Evolutionary conservation across 2,888 invertebrate genomes (phyloP).

Genomic region (Luperina nickerlii): DNA sequence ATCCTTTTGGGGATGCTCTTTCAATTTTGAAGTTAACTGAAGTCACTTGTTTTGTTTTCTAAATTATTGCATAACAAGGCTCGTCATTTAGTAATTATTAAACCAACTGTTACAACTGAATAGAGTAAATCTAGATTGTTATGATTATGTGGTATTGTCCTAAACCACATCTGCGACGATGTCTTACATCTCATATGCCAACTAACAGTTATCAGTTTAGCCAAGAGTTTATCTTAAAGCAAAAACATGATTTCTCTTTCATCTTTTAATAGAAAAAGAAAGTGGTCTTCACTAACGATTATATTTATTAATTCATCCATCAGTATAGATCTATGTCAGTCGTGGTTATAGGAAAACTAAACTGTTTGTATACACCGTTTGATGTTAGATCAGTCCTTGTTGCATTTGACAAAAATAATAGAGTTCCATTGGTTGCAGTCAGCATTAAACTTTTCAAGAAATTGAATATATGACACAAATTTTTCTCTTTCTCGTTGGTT

Average conservation of each 20-base stretch:
- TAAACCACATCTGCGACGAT: conserved; percentile 10
- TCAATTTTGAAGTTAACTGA: too few relatives aligned
- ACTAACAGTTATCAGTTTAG: neutral
- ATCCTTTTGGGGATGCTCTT: neutral
- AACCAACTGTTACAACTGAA: neutral
- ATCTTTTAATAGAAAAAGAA: too few relatives aligned
- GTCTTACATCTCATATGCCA: too few relatives aligned
- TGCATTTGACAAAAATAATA: neutral
- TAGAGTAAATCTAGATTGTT: conserved; percentile 2
- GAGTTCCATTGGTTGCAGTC: neutral
- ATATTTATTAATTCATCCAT: too few relatives aligned
- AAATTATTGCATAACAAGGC: neutral
- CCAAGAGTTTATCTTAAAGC: too few relatives aligned
- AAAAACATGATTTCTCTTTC: too few relatives aligned
- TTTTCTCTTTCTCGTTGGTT: neutral
- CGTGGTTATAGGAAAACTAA: too few relatives aligned
- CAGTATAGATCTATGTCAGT: too few relatives aligned
- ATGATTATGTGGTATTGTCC: neutral
- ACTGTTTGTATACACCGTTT: neutral
- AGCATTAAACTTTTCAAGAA: neutral
- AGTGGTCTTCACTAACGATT: too few relatives aligned
- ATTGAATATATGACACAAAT: neutral
- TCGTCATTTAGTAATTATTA: neutral
- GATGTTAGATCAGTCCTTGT: neutral
- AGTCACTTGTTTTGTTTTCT: neutral